These are phyloP conservation scores for Conomelus anceps DNA, from an alignment of 2,888 invertebrate genomes.

Conservation along the genomic window DNA sequence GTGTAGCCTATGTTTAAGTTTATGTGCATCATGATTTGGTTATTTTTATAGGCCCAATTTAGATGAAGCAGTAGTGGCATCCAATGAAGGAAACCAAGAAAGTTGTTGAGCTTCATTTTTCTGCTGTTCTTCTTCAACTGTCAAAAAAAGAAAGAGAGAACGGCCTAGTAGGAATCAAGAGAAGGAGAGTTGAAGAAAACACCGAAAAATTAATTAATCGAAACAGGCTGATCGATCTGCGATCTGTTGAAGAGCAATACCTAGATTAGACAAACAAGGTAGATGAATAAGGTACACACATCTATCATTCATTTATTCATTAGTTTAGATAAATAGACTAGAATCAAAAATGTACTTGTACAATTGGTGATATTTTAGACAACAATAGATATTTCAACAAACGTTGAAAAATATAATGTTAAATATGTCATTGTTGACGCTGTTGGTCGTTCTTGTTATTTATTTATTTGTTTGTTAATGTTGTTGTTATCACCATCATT, in stretches of 20 bases:
- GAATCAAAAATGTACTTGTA: background rate
- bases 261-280: background rate
- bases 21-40: no score
- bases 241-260: background rate
- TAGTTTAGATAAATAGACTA: background rate
- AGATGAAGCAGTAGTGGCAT: background rate
- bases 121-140: background rate
- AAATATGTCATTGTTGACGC: background rate
- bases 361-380: background rate
- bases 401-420: background rate
- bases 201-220: no score
- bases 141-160: background rate
- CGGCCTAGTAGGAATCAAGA: background rate
- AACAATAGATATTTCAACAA: background rate
- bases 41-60: background rate
- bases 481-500: background rate
- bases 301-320: background rate
- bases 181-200: background rate
- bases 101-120: background rate
- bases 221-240: no score
- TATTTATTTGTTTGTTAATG: background rate
- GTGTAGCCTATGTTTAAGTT: background rate
- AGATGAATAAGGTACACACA: background rate
- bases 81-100: background rate
- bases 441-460: background rate